A percentile compares a stretch with the other conserved stretches of the same genome.
Evolutionary conservation across 2,888 invertebrate genomes (phyloP).

Genomic region (Leucoma salicis): DNA sequence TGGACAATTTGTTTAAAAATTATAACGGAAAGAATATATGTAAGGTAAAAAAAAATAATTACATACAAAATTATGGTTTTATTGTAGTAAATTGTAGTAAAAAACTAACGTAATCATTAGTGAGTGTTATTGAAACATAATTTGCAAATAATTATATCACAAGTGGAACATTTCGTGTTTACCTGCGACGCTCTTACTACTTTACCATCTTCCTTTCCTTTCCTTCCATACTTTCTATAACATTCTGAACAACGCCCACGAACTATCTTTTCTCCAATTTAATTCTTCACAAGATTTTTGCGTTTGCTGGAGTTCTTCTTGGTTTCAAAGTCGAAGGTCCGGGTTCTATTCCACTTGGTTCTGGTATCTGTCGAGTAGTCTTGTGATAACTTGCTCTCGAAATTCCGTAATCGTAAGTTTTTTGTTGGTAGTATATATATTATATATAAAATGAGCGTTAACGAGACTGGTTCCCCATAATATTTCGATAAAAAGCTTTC

Average conservation of each 20-base stretch:
- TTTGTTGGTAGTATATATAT: slow-evolving; percentile 2
- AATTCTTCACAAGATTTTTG: background rate
- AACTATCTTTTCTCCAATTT: background rate
- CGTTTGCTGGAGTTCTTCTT: background rate
- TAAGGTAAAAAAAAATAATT: background rate
- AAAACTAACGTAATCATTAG: background rate
- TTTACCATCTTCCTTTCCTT: slow-evolving; percentile 5
- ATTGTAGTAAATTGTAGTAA: background rate
- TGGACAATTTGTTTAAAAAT: too few species aligned
- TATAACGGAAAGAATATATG: too few species aligned
- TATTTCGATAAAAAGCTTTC: slow-evolving; percentile 8
- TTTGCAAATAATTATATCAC: slow-evolving; percentile 1
- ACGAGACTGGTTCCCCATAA: slow-evolving; percentile 16
- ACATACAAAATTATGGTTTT: background rate
- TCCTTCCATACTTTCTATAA: slow-evolving; percentile 3
- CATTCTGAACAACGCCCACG: slow-evolving; percentile 7
- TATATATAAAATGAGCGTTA: slow-evolving; percentile 14
- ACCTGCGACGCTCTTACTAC: slow-evolving; percentile 4
- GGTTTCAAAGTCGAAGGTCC: background rate
- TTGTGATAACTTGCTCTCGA: background rate
- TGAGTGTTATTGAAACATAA: background rate
- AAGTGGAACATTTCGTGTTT: slow-evolving; percentile 8
- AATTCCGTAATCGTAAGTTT: background rate
- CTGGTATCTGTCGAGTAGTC: background rate
- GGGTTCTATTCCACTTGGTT: background rate